Evolutionary conservation across 2,888 invertebrate species (phyloP).

Genomic region (Tipula lateralis): DNA sequence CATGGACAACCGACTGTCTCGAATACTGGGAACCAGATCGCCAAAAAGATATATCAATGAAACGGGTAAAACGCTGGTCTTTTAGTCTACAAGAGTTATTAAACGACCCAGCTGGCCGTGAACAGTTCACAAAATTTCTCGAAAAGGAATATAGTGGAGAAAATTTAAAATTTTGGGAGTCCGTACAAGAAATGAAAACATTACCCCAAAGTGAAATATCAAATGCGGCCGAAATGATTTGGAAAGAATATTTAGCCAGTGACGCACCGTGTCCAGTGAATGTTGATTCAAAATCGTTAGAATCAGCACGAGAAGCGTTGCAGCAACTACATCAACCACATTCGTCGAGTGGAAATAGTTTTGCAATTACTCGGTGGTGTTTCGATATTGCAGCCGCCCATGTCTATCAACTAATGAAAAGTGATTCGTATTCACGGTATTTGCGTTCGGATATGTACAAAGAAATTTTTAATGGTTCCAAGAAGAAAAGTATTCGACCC

Average conservation of each 20-base stretch:
- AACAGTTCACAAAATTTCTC: slow-evolving; percentile 92
- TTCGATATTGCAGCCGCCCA: slow-evolving; percentile 98
- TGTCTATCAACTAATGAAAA: slow-evolving; percentile 98
- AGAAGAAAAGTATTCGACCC: slow-evolving; percentile 77
- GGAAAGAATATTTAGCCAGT: slow-evolving; percentile 87
- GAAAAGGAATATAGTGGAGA: slow-evolving; percentile 98
- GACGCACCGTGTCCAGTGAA: slow-evolving; percentile 97
- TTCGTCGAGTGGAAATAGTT: background rate
- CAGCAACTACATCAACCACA: background rate
- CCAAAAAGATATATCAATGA: slow-evolving; percentile 85
- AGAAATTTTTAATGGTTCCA: slow-evolving; percentile 90
- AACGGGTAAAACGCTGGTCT: slow-evolving; percentile 94
- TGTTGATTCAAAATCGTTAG: slow-evolving; percentile 89
- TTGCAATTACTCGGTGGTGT: slow-evolving; percentile 82
- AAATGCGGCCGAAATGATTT: slow-evolving; percentile 76
- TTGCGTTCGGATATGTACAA: slow-evolving; percentile 98
- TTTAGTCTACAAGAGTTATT: slow-evolving; percentile 93
- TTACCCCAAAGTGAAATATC: slow-evolving; percentile 81
- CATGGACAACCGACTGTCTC: slow-evolving; percentile 92
- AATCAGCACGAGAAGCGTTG: slow-evolving; percentile 74
- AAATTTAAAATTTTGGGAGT: slow-evolving; percentile 96
- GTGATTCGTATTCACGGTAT: slow-evolving; percentile 97
- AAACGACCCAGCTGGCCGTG: slow-evolving; percentile 89
- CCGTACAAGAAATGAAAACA: slow-evolving; percentile 87
- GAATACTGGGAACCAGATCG: slow-evolving; percentile 98